Base-by-base conservation (phyloP, 2,797 vertebrate species). In the Pristis pectinata region DNA sequence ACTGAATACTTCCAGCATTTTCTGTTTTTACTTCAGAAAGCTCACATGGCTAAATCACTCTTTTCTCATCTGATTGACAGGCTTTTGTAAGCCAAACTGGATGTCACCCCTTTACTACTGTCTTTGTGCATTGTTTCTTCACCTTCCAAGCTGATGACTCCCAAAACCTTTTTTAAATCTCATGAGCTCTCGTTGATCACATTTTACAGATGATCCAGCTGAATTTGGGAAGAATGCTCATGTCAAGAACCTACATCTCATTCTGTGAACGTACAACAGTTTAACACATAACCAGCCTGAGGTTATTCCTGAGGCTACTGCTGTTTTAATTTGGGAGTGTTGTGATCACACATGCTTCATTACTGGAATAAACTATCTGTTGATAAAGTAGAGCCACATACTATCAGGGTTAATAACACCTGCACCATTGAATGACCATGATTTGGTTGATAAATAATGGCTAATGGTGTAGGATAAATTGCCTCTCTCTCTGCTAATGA, bases 381-480 rank as follows among this genome's bases (percentile, higher is more conserved):
- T 64, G 87, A 91, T 67, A 2, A n/a, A 91, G n/a, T 91, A 87
- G 87, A n/a, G 3, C n/a, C 15, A 10, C 19, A 27, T 61, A 61
- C n/a, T 41, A 41, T 67, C 37, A n/a, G 37, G n/a, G 87, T 91
- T 91, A 91, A 64, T 91, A 91, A 91, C 64, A 64, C 61, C 61
- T 91, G 37, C 34, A 91, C 91, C n/a, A 22, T 13, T 91, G 87
- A 22, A 91, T 67, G 87, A 41, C n/a, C 87, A 91, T 41, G 87
- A 87, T 1, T 91, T 67, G 87, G 59, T 59, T 91, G 87, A 91
- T 91, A 91, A 91, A 67, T 91, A 91, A 91, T 67, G n/a, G 87
- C n/a, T 91, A 91, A 91, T 91, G 59, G 87, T 41, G 61, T 37
- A 64, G 59, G 87, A 91, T 67, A 91, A 91, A 91, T 91, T 91